A percentile compares a stretch with the other conserved stretches of the same genome.
Evolutionary conservation across 2,113 vertebrate species (phyloP).

Genomic region (Tupaia chinensis): DNA sequence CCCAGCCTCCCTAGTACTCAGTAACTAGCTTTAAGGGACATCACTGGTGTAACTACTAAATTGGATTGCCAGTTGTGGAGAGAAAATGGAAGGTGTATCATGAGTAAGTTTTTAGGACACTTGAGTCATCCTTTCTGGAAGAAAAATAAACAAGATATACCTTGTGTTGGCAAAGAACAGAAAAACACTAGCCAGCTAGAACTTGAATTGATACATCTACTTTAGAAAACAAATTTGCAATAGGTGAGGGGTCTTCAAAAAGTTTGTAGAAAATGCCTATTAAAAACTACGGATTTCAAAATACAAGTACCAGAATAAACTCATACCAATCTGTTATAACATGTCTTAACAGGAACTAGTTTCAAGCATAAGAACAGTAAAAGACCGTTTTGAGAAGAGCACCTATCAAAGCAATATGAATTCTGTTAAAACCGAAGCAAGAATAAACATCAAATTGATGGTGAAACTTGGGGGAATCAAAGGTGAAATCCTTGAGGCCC

Average conservation of each 20-base stretch:
- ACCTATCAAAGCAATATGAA: too few relatives aligned
- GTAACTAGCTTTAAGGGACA: background rate
- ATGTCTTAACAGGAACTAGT: too few relatives aligned
- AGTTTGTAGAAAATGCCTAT: too few relatives aligned
- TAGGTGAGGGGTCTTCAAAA: background rate
- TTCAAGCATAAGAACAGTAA: too few relatives aligned
- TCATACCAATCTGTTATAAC: too few relatives aligned
- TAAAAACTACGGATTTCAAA: too few relatives aligned
- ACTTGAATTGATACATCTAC: background rate
- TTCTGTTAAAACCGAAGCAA: too few relatives aligned
- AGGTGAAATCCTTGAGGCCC: too few relatives aligned
- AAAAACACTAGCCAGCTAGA: background rate
- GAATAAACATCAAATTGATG: too few relatives aligned
- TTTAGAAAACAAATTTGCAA: background rate
- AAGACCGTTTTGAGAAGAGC: too few relatives aligned
- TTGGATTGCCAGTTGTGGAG: background rate
- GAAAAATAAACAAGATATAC: background rate
- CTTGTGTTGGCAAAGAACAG: background rate
- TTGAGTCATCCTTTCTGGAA: background rate
- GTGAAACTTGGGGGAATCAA: too few relatives aligned
- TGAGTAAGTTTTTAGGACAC: background rate
- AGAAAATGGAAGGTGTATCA: background rate
- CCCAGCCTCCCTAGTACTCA: background rate
- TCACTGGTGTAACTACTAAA: background rate
- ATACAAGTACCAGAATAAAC: too few relatives aligned